Conservation (phyloP, 1,140 invertebrate species). For the Thereuonema tuberculata region DNA sequence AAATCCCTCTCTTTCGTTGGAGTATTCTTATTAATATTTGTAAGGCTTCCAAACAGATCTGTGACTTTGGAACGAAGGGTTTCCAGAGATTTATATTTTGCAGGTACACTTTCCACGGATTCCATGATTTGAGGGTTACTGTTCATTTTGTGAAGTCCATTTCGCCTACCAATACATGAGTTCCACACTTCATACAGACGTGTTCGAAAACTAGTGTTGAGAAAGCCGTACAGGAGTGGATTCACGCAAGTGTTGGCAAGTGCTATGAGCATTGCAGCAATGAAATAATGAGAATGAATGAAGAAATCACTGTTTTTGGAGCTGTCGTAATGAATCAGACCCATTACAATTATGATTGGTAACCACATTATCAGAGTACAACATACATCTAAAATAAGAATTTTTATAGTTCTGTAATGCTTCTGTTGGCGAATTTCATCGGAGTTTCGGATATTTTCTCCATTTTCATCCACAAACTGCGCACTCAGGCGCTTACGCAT, state of each 20-base stretch:
- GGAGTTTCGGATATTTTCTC: not conserved
- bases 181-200: no score
- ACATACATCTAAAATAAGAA: not conserved
- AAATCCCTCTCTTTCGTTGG: no score
- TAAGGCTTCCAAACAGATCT: no score
- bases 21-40: no score
- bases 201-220: not conserved
- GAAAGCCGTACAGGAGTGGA: conserved; percentile 1
- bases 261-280: not conserved
- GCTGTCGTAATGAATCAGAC: conserved; percentile 6
- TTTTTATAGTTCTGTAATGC: conserved; percentile 3
- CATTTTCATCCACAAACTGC: not conserved
- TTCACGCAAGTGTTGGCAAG: not conserved
- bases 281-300: not conserved
- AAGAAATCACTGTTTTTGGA: not conserved
- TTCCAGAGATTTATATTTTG: no score
- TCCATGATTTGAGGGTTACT: no score
- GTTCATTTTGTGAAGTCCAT: no score
- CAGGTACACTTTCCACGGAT: no score
- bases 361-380: not conserved
- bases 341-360: conserved; percentile 1
- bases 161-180: no score
- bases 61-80: no score
- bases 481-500: not conserved
- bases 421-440: not conserved